phyloP scores from a whole-genome alignment of 2,797 vertebrate species.

The Megalops cyprinoides region DNA sequence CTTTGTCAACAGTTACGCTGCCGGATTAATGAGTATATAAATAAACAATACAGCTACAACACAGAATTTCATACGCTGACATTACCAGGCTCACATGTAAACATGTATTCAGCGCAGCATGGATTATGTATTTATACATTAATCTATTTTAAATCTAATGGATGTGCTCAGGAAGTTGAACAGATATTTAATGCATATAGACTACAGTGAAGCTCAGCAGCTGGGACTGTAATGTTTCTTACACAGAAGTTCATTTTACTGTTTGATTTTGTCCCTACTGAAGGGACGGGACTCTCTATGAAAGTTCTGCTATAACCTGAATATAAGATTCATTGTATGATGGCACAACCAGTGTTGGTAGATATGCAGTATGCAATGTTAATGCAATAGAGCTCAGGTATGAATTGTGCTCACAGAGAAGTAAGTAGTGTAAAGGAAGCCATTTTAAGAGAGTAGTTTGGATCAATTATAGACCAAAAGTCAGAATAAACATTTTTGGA shows the following conservation, averaged over 20 bases:
- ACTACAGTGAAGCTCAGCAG: not conserved
- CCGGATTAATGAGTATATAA: not conserved
- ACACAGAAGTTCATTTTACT: not conserved
- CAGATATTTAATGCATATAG: slow-evolving; percentile 1
- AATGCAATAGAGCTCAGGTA: not conserved
- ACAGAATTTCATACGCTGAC: not conserved
- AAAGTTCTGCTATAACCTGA: no score
- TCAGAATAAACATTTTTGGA: no score
- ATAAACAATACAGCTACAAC: not conserved
- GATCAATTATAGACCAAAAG: not conserved
- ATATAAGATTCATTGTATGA: no score
- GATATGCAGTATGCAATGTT: not conserved
- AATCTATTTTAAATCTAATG: not conserved
- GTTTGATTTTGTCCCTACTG: no score
- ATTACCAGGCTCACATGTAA: not conserved
- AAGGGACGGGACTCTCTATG: no score
- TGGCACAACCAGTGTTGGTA: no score
- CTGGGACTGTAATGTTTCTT: not conserved
- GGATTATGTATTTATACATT: not conserved
- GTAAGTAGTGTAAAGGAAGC: not conserved
- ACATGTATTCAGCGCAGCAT: not conserved
- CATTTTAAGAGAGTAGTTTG: not conserved
- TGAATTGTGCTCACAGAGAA: not conserved
- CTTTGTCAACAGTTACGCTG: not conserved
- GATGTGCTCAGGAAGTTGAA: not conserved